Conservation (phyloP, 1,140 invertebrate genomes). For the Drosophila arawakana region DNA sequence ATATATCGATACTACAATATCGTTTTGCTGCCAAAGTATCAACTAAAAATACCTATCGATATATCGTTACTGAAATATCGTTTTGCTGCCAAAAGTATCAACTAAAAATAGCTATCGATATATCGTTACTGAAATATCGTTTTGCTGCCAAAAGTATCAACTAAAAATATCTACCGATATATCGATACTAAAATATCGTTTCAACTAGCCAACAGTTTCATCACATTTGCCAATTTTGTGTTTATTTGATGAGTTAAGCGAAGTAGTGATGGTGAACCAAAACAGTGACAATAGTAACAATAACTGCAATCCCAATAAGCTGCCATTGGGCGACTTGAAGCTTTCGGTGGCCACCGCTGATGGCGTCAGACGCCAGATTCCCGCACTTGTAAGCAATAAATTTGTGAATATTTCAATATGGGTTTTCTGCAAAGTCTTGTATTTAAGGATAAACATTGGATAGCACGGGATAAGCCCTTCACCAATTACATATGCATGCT, state of each 20-base stretch:
- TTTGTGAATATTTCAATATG: neutral
- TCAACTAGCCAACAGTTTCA: neutral
- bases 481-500: slow-evolving; percentile 64
- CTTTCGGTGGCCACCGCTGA: slow-evolving; percentile 43
- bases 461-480: slow-evolving; percentile 58
- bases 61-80: too few species aligned
- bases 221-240: slow-evolving; percentile 6
- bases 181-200: neutral
- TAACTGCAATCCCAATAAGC: slow-evolving; percentile 62
- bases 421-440: neutral
- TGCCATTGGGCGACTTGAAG: slow-evolving; percentile 57
- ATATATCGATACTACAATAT: too few species aligned
- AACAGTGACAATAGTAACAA: slow-evolving; percentile 49
- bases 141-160: neutral
- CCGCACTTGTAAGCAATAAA: slow-evolving; percentile 53
- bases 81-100: too few species aligned
- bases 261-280: slow-evolving; percentile 14
- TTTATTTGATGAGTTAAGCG: slow-evolving; percentile 1
- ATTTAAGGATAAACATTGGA: slow-evolving; percentile 60
- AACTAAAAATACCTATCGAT: too few species aligned
- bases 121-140: too few species aligned
- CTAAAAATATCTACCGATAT: neutral
- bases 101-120: too few species aligned
- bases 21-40: too few species aligned
- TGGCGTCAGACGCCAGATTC: slow-evolving; percentile 50